Base-by-base conservation (phyloP, 2,888 invertebrate species). In the Drosophila kuntzei region DNA sequence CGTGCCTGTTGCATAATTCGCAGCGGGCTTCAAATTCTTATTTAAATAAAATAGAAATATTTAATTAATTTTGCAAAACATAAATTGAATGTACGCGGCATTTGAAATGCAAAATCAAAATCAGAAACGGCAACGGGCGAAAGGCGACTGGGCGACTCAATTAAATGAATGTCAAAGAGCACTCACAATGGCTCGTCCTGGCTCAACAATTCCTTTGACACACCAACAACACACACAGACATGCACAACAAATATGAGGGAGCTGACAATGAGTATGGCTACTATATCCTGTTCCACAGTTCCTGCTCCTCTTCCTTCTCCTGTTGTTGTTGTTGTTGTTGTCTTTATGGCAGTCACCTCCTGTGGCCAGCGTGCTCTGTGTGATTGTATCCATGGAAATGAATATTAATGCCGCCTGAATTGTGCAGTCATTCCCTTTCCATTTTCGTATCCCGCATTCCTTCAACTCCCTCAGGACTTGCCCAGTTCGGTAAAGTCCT, bases 91-190 rank as follows among this genome's bases (percentile, higher is more conserved):
- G 37, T 59, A 27, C 71, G 84, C 67, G 73, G 80, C 84, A 83
- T 83, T 83, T 87, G 87, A 73, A 84, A 83, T 89, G 87, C 87
- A 89, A 87, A 83, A 86, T 74, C 81, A 69, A 77, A 59, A 80
- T 74, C 87, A 69, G 74, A 57, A 57, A 27, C 53, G 25, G 36
- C 8, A 8, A 22, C 22, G 16, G 34, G 14, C 29, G 18, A 25
- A 44, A 51, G 16, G 9, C 44, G 3, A 39, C 22, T 2, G 4
- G 72, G 57, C 41, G 70, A 80, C 68, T 85, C 89, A 89, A 85
- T 85, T 85, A 85, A 85, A 82, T 85, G 86, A 82, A 89, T 89
- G 85, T 85, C 85, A 85, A 85, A 85, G 86, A 77, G 74, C 79
- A 58, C 63, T 68, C 74, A 64, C 63, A 64, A 54, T 74, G 67